Evolutionary conservation across 2,888 invertebrate species (phyloP).

Genomic region (Eupithecia exiguata): DNA sequence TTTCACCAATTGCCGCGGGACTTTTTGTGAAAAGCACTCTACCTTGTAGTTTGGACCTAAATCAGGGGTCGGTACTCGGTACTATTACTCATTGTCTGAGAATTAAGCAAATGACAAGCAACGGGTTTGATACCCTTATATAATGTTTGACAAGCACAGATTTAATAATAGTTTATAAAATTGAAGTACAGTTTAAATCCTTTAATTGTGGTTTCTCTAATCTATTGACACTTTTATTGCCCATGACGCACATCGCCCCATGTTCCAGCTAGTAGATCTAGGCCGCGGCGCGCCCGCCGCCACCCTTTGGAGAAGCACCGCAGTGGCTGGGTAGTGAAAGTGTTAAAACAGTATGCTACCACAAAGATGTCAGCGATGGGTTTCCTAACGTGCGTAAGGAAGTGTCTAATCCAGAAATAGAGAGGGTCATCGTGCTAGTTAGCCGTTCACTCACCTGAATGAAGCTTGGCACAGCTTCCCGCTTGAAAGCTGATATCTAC

Average conservation of each 20-base stretch:
- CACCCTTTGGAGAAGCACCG: neutral
- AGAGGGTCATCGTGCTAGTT: constrained; percentile 67
- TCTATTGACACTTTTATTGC: neutral
- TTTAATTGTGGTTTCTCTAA: neutral
- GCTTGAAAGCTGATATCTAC: constrained; percentile 66
- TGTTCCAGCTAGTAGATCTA: neutral
- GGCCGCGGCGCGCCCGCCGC: neutral
- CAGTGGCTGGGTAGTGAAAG: neutral
- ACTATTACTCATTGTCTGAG: neutral
- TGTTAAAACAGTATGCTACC: neutral
- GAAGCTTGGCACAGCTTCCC: constrained; percentile 69
- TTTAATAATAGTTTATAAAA: no score
- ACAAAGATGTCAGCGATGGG: constrained; percentile 16
- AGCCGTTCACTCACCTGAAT: constrained; percentile 77
- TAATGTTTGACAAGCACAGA: no score
- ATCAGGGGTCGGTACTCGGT: no score
- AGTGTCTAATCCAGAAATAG: constrained; percentile 72
- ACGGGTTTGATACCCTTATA: no score
- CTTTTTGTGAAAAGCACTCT: no score
- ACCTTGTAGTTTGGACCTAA: no score
- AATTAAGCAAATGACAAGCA: neutral
- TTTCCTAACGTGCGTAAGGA: constrained; percentile 49
- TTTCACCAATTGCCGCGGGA: no score
- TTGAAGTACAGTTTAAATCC: neutral
- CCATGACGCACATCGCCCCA: no score